Conservation (phyloP, 2,113 vertebrate species). For the Xiphophorus hellerii region DNA sequence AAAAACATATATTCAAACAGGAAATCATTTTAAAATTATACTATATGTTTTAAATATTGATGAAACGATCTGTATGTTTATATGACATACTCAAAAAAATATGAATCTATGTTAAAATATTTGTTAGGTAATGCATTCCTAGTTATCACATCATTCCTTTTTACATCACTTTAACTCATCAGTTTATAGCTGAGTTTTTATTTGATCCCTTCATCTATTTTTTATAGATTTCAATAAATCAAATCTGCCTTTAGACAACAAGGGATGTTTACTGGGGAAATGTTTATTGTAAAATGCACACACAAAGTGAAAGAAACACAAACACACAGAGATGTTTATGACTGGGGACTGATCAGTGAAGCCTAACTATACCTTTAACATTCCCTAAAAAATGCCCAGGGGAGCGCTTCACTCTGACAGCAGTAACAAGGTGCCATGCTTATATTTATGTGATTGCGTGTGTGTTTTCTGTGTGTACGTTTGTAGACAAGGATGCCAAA, state of each 20-base stretch:
- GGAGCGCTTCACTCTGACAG: constrained; percentile 66
- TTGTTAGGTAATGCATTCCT: neutral
- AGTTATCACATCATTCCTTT: neutral
- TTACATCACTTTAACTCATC: neutral
- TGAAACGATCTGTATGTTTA: neutral
- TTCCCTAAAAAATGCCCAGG: constrained; percentile 49
- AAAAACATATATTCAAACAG: neutral
- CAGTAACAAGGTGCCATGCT: constrained; percentile 65
- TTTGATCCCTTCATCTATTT: constrained; percentile 10
- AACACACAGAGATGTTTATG: constrained; percentile 51
- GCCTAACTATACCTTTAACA: constrained; percentile 59
- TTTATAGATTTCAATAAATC: constrained; percentile 19
- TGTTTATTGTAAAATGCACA: constrained; percentile 55
- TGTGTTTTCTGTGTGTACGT: constrained; percentile 3
- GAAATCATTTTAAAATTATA: neutral
- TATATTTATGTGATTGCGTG: constrained; percentile 64
- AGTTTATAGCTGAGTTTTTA: constrained; percentile 8
- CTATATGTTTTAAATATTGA: neutral
- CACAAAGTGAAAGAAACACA: constrained; percentile 40
- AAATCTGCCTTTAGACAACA: constrained; percentile 38
- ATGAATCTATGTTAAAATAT: neutral
- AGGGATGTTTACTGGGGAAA: constrained; percentile 45
- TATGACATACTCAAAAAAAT: neutral
- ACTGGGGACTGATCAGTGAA: constrained; percentile 58
- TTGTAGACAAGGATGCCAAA: constrained; percentile 66